Evolutionary conservation across 2,797 vertebrate species (phyloP).

Genomic region (Chelidonichthys spinosus): DNA sequence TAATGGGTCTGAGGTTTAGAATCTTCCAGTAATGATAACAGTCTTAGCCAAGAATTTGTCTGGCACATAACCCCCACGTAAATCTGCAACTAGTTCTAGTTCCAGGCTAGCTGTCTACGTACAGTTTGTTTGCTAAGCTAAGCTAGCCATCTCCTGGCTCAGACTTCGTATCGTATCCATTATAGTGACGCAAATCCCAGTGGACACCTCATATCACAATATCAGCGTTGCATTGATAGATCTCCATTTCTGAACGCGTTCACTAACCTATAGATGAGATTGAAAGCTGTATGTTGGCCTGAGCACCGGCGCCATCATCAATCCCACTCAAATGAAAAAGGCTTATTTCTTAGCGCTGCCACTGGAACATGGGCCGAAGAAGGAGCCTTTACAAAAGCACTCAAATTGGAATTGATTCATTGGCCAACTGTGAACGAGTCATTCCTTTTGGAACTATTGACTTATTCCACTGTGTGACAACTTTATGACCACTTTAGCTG

Average conservation of each 20-base stretch:
- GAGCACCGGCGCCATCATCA: conserved; percentile 45
- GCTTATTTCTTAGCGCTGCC: conserved; percentile 70
- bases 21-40: not conserved
- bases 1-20: not conserved
- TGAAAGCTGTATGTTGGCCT: conserved; percentile 52
- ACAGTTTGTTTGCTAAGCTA: conserved; percentile 10
- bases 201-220: conserved; percentile 35
- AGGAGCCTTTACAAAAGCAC: conserved; percentile 71
- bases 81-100: not conserved
- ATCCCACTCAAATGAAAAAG: conserved; percentile 65
- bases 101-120: not conserved
- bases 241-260: conserved; percentile 36
- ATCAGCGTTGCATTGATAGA: conserved; percentile 39
- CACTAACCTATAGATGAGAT: conserved; percentile 47
- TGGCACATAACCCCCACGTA: not conserved
- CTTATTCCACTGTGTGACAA: conserved; percentile 75
- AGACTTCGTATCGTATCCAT: conserved; percentile 20
- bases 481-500: conserved; percentile 73
- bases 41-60: not conserved
- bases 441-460: conserved; percentile 73
- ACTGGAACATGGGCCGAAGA: conserved; percentile 60
- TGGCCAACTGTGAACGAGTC: conserved; percentile 54
- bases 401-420: conserved; percentile 75
- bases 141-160: not conserved
- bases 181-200: conserved; percentile 28